A percentile compares a stretch with the other conserved stretches of the same genome.
Evolutionary conservation across 2,797 vertebrate genomes (phyloP).

Genomic region (Fistularia commersonii): DNA sequence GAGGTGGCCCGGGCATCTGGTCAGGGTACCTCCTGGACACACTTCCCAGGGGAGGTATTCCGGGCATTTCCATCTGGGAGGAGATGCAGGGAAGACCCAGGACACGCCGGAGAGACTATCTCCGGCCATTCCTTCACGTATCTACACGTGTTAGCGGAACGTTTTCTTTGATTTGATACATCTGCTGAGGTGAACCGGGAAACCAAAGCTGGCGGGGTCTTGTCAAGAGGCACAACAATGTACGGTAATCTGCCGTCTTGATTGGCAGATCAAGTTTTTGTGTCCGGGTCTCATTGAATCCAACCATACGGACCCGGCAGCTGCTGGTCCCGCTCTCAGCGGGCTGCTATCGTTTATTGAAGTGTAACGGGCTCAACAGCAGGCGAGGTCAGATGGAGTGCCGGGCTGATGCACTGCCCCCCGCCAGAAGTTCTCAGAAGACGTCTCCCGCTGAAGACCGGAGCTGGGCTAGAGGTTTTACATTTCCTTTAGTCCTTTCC

Average conservation of each 20-base stretch:
- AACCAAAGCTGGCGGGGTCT: slow-evolving; percentile 26
- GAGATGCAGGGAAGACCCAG: too few relatives aligned
- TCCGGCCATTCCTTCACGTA: too few relatives aligned
- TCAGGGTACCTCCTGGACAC: too few relatives aligned
- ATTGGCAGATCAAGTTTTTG: slow-evolving; percentile 78
- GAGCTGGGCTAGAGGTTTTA: neutral
- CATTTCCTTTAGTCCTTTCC: neutral
- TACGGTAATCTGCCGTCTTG: slow-evolving; percentile 71
- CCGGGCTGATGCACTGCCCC: slow-evolving; percentile 70
- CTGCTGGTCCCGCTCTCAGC: slow-evolving; percentile 86
- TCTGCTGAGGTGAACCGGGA: slow-evolving; percentile 14
- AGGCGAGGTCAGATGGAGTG: slow-evolving; percentile 83
- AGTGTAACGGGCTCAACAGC: slow-evolving; percentile 86
- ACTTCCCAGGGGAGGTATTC: too few relatives aligned
- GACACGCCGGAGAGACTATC: too few relatives aligned
- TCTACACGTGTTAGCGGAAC: too few relatives aligned
- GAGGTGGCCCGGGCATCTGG: too few relatives aligned
- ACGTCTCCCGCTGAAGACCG: too few relatives aligned
- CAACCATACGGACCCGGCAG: slow-evolving; percentile 85
- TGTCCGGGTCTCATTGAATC: slow-evolving; percentile 83
- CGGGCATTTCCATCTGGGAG: too few relatives aligned
- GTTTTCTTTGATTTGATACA: too few relatives aligned
- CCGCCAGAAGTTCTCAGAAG: slow-evolving; percentile 32
- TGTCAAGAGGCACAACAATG: slow-evolving; percentile 69
- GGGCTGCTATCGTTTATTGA: slow-evolving; percentile 87